These are phyloP conservation scores for Pangasius djambal DNA, from an alignment of 2,797 vertebrate genomes.

Conservation along the genomic window DNA sequence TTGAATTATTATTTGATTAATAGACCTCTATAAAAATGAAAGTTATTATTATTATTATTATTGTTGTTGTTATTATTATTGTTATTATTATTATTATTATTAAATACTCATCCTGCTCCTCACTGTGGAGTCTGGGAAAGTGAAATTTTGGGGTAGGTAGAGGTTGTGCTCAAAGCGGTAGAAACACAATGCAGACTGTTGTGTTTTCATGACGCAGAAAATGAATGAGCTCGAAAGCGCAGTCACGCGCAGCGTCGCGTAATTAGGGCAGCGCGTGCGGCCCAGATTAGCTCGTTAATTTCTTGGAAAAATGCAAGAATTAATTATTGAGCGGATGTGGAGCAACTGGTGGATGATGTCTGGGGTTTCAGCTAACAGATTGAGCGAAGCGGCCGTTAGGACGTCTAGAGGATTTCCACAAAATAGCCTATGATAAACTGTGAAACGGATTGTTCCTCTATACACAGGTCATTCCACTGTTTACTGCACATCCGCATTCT, in stretches of 20 bases:
- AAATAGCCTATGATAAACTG: neutral
- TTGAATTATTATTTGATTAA: neutral
- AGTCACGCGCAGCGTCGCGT: conserved; percentile 85
- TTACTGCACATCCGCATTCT: neutral
- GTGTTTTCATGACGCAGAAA: conserved; percentile 88
- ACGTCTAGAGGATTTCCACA: conserved; percentile 57
- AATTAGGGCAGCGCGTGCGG: conserved; percentile 95
- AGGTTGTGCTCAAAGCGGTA: neutral
- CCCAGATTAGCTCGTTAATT: conserved; percentile 97
- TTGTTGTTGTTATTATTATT: neutral
- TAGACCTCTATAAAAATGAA: too few species aligned
- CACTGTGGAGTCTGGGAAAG: neutral
- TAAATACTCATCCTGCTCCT: neutral
- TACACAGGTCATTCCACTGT: neutral
- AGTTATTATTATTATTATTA: neutral
- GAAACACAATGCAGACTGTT: conserved; percentile 68
- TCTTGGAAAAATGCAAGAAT: conserved; percentile 94
- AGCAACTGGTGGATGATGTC: conserved; percentile 80
- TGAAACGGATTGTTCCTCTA: neutral
- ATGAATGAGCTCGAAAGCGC: conserved; percentile 83
- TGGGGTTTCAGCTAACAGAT: conserved; percentile 81
- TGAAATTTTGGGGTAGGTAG: neutral
- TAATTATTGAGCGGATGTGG: conserved; percentile 86
- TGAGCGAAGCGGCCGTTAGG: conserved; percentile 81
- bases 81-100: neutral